Evolutionary conservation across 2,113 vertebrate genomes (phyloP).

Genomic region (Leucosticte australis): DNA sequence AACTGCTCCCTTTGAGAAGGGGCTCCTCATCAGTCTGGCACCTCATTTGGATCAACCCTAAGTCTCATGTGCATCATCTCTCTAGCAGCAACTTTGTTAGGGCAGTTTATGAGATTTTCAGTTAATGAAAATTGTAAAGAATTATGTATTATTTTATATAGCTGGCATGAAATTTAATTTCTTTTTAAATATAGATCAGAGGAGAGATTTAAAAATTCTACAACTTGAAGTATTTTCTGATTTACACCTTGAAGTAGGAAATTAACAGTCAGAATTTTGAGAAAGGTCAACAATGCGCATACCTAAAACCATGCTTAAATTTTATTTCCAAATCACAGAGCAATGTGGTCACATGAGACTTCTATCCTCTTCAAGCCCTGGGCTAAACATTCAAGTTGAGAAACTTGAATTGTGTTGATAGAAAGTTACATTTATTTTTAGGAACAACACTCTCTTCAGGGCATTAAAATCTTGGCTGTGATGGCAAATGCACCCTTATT

Average conservation of each 20-base stretch:
- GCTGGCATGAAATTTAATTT: background rate
- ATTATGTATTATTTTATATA: background rate
- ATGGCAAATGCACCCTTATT: background rate
- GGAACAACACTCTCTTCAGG: background rate
- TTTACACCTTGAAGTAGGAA: background rate
- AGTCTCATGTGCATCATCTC: background rate
- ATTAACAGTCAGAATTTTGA: background rate
- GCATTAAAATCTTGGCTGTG: slow-evolving; percentile 35
- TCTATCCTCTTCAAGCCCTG: background rate
- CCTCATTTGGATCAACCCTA: background rate
- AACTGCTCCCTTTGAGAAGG: background rate
- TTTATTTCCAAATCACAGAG: background rate
- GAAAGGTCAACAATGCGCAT: background rate
- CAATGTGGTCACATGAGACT: background rate
- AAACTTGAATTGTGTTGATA: slow-evolving; percentile 24
- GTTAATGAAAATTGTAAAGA: background rate
- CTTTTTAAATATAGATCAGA: background rate
- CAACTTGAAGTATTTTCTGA: background rate
- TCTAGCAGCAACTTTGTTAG: background rate
- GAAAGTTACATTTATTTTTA: slow-evolving; percentile 36
- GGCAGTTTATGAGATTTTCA: background rate
- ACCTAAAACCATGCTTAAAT: background rate
- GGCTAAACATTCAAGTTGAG: slow-evolving; percentile 21
- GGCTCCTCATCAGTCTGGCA: background rate
- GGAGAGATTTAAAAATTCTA: background rate